These are phyloP conservation scores for Magallana gigas DNA, from an alignment of 1,140 invertebrate species.

Conservation along the genomic window DNA sequence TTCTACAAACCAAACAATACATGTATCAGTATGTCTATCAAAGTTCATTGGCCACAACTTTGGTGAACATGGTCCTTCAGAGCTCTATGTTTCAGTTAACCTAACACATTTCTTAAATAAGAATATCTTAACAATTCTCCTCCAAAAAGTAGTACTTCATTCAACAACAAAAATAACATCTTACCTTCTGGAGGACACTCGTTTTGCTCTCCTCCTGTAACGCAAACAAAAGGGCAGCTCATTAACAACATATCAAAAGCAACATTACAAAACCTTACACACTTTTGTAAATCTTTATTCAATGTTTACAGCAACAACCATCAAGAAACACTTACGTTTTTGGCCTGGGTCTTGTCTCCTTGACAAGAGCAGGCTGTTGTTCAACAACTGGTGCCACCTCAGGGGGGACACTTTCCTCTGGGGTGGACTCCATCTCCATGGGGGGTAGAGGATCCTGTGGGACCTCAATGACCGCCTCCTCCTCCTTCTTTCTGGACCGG, in stretches of 20 bases:
- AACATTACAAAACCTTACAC: background rate
- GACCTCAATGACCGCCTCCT: slow-evolving; percentile 43
- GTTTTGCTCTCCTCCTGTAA: slow-evolving; percentile 63
- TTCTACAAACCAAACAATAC: slow-evolving; percentile 49
- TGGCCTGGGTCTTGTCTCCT: slow-evolving; percentile 48
- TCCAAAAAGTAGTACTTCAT: too few species aligned
- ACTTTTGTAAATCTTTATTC: background rate
- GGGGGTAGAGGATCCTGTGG: slow-evolving; percentile 59
- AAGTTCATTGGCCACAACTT: too few species aligned
- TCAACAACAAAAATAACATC: too few species aligned
- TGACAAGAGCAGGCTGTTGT: background rate
- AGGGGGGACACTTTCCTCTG: background rate
- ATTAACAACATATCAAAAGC: background rate
- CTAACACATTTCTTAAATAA: too few species aligned
- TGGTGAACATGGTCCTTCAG: too few species aligned
- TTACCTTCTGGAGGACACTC: slow-evolving; percentile 58
- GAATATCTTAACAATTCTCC: too few species aligned
- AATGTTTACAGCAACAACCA: background rate
- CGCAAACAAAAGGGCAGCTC: background rate
- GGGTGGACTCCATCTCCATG: slow-evolving; percentile 56
- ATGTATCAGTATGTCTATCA: too few species aligned
- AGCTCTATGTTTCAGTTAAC: too few species aligned
- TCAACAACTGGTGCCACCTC: background rate
- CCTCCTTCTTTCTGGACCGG: slow-evolving; percentile 60
- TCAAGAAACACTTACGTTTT: slow-evolving; percentile 45